Conservation (phyloP, 2,797 vertebrate genomes). For the Hemibagrus guttatus region DNA sequence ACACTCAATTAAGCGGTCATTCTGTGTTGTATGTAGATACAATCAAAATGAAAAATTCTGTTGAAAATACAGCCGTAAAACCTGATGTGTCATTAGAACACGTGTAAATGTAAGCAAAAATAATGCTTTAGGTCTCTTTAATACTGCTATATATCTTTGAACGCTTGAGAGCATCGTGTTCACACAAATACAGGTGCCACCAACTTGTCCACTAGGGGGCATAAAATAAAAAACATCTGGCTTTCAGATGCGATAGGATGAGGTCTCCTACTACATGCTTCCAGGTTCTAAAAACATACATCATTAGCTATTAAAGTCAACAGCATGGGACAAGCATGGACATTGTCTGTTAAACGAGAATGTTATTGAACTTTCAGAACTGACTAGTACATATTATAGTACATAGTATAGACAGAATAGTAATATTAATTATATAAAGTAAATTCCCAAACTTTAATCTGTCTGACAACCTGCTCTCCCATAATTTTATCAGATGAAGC, state of each 20-base stretch:
- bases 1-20: not conserved
- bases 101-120: not conserved
- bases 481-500: not conserved
- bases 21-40: not conserved
- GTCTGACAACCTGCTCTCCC: not conserved
- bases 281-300: not conserved
- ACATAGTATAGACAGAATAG: too few species aligned
- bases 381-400: too few species aligned
- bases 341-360: not conserved
- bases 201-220: not conserved
- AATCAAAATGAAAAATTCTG: not conserved
- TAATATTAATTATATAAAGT: not conserved
- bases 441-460: not conserved
- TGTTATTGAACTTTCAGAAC: not conserved
- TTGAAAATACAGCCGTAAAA: not conserved
- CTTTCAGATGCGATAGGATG: not conserved
- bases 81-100: not conserved
- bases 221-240: not conserved
- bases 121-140: not conserved
- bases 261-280: not conserved
- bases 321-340: not conserved
- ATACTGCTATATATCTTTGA: not conserved
- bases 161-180: not conserved
- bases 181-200: not conserved
- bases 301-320: not conserved